A percentile compares a stretch with the other conserved stretches of the same genome.
Evolutionary conservation across 2,113 vertebrate species (phyloP).

Genomic region (Myotis lucifugus): DNA sequence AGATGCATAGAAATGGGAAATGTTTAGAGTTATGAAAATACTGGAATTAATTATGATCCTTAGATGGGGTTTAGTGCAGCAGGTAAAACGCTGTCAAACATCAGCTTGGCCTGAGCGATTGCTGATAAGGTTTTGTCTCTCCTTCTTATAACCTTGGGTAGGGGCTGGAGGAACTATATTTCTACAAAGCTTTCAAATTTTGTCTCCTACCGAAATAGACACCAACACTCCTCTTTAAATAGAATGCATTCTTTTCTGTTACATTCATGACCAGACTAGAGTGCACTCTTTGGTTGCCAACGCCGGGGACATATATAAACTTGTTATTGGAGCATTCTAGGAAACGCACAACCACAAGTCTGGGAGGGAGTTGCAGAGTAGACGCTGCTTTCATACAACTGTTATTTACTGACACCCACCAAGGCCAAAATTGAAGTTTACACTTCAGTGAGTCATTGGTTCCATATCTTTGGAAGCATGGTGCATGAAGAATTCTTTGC

Average conservation of each 20-base stretch:
- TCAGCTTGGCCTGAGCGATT: background rate
- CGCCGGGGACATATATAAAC: slow-evolving; percentile 43
- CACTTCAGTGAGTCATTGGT: slow-evolving; percentile 38
- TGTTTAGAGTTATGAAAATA: background rate
- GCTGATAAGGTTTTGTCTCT: background rate
- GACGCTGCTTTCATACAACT: slow-evolving; percentile 45
- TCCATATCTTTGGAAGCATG: slow-evolving; percentile 9
- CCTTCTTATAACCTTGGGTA: background rate
- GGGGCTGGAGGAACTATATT: background rate
- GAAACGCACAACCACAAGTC: slow-evolving; percentile 59
- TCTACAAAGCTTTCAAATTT: background rate
- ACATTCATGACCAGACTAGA: background rate
- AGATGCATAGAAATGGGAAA: background rate
- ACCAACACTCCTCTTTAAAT: slow-evolving; percentile 1
- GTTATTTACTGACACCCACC: slow-evolving; percentile 64
- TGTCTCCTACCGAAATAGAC: background rate
- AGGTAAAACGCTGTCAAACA: background rate
- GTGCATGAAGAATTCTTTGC: background rate
- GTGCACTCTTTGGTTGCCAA: slow-evolving; percentile 13
- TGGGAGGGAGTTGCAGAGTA: background rate
- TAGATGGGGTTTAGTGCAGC: background rate
- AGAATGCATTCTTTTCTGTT: background rate
- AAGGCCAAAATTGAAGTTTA: slow-evolving; percentile 54
- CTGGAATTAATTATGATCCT: background rate
- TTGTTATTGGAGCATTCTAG: slow-evolving; percentile 61